Base-by-base conservation (phyloP, 2,797 vertebrate genomes). In the Numenius phaeopus region DNA sequence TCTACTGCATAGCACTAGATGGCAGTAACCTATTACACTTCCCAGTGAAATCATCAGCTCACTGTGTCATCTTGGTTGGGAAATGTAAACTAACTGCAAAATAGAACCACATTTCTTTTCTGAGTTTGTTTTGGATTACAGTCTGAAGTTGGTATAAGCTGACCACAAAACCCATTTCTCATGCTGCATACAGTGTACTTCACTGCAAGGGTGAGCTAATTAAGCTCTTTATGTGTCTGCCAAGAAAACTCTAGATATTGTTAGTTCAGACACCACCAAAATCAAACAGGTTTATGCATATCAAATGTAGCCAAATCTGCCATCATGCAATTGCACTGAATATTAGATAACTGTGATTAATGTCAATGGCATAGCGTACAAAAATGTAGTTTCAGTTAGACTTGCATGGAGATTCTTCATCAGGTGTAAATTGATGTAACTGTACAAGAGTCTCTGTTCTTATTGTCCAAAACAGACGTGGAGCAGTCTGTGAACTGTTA, bases 21-120 rank as follows among this genome's bases (percentile, higher is more conserved):
- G 98, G 98, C 98, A 98, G 95, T 96, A 97, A 94, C 86, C 95
- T 90, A 92, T 93, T 97, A 84, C 80, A 40, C 81, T 95, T 94
- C 20, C 24, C 57, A 54, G 39, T 47, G 69, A 82, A 89, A 69
- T 19, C 52, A 24, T 32, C 32, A 5, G 1, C 22, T 17, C 64
- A 2, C 8, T 4, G 50, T 24, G 42, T 5, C 73, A 39, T 34
- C 81, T 32, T 49, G 55, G 30, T 18, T 10, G 81, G 26, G 40
- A 75, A 47, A 64, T 2, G 20, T 10, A 75, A 64, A 73, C 58
- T 0, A 6, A 32, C 46, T 14, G 72, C 79, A 46, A 61, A 93
- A 75, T 2, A 77, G 47, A 64, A 57, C 46, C 57, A 14, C 62
- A 7, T 26, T n/a, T 64, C 72, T 87, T 44, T 69, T 13, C 57